Percentiles rank a stretch among this genome's conserved stretches.
Conservation (phyloP, 2,888 invertebrate species). For the Agrotis segetum region DNA sequence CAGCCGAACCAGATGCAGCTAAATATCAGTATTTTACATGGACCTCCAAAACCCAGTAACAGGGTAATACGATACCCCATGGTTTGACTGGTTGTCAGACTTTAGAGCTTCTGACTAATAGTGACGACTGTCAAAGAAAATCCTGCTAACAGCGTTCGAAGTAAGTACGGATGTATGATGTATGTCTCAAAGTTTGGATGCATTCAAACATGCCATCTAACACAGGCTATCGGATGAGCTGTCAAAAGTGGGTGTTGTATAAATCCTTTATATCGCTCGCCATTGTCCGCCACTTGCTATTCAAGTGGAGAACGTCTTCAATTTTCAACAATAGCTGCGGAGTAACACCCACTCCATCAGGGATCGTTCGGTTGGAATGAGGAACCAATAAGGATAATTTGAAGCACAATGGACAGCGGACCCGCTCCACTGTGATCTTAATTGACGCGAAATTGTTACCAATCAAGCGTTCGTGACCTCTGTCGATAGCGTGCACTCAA, state of each 20-base stretch:
- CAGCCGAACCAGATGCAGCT: too few relatives aligned
- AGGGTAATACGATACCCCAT: too few relatives aligned
- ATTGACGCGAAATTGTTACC: slow-evolving; percentile 89
- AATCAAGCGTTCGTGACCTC: slow-evolving; percentile 82
- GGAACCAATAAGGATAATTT: slow-evolving; percentile 88
- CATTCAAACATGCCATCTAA: slow-evolving; percentile 11
- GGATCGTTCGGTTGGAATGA: slow-evolving; percentile 74
- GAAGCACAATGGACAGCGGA: slow-evolving; percentile 77
- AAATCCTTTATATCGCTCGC: slow-evolving; percentile 46
- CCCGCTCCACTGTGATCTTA: slow-evolving; percentile 75
- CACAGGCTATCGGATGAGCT: slow-evolving; percentile 7
- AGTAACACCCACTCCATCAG: slow-evolving; percentile 57
- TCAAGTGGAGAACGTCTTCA: slow-evolving; percentile 51
- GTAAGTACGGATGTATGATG: too few relatives aligned
- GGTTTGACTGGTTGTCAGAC: too few relatives aligned
- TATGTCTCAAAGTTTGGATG: slow-evolving; percentile 6
- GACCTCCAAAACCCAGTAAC: too few relatives aligned
- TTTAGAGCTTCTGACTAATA: too few relatives aligned
- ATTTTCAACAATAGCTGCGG: slow-evolving; percentile 60
- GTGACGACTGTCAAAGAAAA: too few relatives aligned
- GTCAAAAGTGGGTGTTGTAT: slow-evolving; percentile 45
- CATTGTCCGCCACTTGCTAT: slow-evolving; percentile 56
- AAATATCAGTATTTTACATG: too few relatives aligned
- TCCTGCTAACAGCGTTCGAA: too few relatives aligned
- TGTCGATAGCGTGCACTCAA: slow-evolving; percentile 72